A percentile compares a stretch with the other conserved stretches of the same genome.
Evolutionary conservation across 2,113 vertebrate species (phyloP).

Genomic region (Junco hyemalis): DNA sequence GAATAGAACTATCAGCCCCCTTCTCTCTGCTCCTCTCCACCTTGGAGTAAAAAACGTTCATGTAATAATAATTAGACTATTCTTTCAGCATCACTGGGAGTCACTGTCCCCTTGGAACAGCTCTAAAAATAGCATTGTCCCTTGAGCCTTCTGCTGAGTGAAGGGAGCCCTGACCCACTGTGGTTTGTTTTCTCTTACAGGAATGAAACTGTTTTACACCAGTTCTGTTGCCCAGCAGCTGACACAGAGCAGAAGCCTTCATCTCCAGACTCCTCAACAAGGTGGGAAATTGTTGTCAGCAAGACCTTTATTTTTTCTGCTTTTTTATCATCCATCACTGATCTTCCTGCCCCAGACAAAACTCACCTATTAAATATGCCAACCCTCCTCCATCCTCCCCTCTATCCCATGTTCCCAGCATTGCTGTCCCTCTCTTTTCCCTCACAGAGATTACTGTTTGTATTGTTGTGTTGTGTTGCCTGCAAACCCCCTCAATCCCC

Average conservation of each 20-base stretch:
- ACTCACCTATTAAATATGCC: accelerated
- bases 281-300: constrained; percentile 63
- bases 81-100: not conserved
- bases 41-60: not conserved
- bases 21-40: not conserved
- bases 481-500: not conserved
- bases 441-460: not conserved
- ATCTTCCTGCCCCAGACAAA: not conserved
- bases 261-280: constrained; percentile 70
- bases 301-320: not conserved
- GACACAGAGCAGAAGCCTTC: constrained; percentile 87
- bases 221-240: constrained; percentile 96
- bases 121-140: not conserved
- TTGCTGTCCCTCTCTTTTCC: not conserved
- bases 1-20: not conserved
- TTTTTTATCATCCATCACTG: not conserved
- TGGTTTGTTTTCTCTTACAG: constrained; percentile 73
- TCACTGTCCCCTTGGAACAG: not conserved
- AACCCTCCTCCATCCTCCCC: not conserved
- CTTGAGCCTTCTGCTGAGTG: not conserved
- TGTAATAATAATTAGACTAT: not conserved
- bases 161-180: constrained; percentile 29
- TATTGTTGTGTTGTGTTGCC: not conserved
- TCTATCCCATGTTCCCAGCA: not conserved
- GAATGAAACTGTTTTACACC: constrained; percentile 96